Evolutionary conservation across 1,140 invertebrate genomes (phyloP).

Genomic region (Drosophila athabasca): DNA sequence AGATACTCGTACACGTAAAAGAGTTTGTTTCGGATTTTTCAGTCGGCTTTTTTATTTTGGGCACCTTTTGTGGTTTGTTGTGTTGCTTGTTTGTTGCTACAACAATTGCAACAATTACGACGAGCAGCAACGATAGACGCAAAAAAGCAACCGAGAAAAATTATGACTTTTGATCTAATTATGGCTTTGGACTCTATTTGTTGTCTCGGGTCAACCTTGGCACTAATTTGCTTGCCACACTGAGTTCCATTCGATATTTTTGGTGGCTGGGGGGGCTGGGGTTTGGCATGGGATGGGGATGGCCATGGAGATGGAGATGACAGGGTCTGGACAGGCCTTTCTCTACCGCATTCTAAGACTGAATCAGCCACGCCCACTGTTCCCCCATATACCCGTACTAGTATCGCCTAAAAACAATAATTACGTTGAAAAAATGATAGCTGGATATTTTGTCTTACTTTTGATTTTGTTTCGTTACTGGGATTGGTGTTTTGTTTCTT

Average conservation of each 20-base stretch:
- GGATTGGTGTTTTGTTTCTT: constrained; percentile 23
- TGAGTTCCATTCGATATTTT: constrained; percentile 14
- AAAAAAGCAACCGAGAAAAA: constrained; percentile 55
- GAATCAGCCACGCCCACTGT: constrained; percentile 12
- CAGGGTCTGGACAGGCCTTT: constrained; percentile 11
- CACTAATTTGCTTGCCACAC: constrained; percentile 52
- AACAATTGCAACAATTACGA: constrained; percentile 19
- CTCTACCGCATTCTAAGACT: constrained; percentile 45
- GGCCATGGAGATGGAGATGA: not conserved
- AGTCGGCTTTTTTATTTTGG: constrained; percentile 19
- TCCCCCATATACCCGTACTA: not conserved
- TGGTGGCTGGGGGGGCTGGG: constrained; percentile 7
- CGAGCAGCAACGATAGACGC: not conserved
- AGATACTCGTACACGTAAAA: not conserved
- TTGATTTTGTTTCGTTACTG: constrained; percentile 28
- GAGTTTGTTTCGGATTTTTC: constrained; percentile 38
- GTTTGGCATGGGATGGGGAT: not conserved
- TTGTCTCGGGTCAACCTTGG: constrained; percentile 71
- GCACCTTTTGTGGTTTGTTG: constrained; percentile 41
- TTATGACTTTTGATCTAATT: constrained; percentile 81
- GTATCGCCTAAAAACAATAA: constrained; percentile 37
- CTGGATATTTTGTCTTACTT: constrained; percentile 9
- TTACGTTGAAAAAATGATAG: constrained; percentile 20
- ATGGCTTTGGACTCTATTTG: constrained; percentile 55
- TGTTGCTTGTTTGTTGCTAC: constrained; percentile 35